Conservation (phyloP, 2,113 vertebrate species). For the Albula glossodonta region DNA sequence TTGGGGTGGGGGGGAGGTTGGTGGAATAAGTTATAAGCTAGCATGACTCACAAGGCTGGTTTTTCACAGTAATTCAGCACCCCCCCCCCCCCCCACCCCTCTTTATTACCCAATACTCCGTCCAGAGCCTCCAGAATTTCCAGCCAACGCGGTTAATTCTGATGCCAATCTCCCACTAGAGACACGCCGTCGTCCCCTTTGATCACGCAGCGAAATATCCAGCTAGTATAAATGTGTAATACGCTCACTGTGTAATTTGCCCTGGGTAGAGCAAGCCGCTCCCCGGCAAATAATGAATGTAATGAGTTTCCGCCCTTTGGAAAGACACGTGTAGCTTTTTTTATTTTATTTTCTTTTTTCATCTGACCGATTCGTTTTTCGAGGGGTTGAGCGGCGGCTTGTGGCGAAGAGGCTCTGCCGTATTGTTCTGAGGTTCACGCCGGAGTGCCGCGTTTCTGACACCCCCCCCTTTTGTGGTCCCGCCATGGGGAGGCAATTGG, state of each 20-base stretch:
- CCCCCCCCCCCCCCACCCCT: neutral
- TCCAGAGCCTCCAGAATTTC: neutral
- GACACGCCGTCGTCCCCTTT: neutral
- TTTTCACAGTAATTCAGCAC: neutral
- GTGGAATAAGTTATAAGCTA: neutral
- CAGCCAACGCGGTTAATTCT: neutral
- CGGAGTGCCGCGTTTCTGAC: no score
- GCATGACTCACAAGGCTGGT: neutral
- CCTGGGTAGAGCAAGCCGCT: neutral
- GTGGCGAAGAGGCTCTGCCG: no score
- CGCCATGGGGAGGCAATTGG: neutral
- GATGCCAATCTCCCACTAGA: neutral
- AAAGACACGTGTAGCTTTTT: neutral
- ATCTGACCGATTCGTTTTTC: no score
- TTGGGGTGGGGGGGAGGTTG: neutral
- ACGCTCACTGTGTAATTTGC: neutral
- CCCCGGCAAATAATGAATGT: neutral
- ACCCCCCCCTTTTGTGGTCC: neutral
- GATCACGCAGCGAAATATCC: neutral
- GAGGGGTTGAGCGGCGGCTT: no score
- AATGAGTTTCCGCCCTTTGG: neutral
- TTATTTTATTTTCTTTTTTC: neutral
- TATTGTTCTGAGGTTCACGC: no score
- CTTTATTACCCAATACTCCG: neutral
- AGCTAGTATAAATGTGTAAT: neutral